phyloP scores from a whole-genome alignment of 2,888 invertebrate species.

The Electrophaes corylata region DNA sequence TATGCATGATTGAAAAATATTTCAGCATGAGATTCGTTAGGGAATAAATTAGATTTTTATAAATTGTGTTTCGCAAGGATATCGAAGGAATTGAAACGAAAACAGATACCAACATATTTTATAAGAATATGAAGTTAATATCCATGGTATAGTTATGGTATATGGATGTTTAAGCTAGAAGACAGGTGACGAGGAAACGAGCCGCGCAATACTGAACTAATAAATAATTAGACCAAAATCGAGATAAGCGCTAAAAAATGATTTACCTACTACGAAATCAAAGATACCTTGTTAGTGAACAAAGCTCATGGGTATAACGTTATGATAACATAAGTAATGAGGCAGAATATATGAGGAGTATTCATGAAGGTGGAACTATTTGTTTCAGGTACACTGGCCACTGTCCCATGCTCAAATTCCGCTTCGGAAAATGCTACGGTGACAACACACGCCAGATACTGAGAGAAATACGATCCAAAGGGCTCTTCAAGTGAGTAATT shows the following conservation, averaged over 20 bases:
- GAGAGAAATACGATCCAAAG: slow-evolving; percentile 80
- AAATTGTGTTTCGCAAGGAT: slow-evolving; percentile 8
- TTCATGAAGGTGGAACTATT: slow-evolving; percentile 2
- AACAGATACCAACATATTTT: no score
- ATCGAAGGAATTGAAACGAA: slow-evolving; percentile 27
- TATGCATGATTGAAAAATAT: slow-evolving; percentile 30
- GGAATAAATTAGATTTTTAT: slow-evolving; percentile 7
- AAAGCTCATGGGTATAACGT: not conserved
- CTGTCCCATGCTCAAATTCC: slow-evolving; percentile 88
- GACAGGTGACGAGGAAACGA: no score
- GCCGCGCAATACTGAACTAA: not conserved
- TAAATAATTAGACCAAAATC: not conserved
- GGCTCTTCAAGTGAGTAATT: slow-evolving; percentile 72
- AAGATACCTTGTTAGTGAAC: no score
- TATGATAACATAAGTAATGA: not conserved
- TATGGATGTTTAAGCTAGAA: no score
- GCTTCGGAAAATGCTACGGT: slow-evolving; percentile 88
- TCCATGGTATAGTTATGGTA: no score
- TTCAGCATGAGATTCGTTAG: slow-evolving; percentile 7
- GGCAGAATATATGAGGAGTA: not conserved
- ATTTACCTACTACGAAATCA: no score
- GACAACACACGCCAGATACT: slow-evolving; percentile 88
- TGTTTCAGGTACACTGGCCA: slow-evolving; percentile 88
- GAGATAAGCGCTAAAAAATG: not conserved
- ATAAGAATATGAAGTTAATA: not conserved